Evolutionary conservation across 1,140 invertebrate species (phyloP).

Genomic region (Grapholita molesta): DNA sequence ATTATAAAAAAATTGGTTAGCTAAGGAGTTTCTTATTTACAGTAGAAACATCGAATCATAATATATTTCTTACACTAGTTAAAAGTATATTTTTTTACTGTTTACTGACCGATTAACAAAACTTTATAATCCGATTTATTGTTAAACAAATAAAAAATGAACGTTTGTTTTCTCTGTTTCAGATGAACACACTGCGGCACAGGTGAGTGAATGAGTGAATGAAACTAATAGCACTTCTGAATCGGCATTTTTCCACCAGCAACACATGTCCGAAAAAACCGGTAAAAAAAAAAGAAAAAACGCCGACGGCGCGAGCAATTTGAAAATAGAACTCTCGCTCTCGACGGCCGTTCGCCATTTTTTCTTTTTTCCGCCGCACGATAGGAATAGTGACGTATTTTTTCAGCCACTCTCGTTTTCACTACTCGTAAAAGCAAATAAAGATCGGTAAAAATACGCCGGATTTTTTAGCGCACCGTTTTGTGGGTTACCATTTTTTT

Average conservation of each 20-base stretch:
- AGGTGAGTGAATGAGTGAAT: conserved; percentile 15
- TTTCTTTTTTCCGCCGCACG: conserved; percentile 59
- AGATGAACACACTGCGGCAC: conserved; percentile 12
- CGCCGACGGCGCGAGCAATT: conserved; percentile 45
- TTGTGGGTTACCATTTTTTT: conserved; percentile 63
- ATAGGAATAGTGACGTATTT: conserved; percentile 75
- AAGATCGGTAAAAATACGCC: conserved; percentile 66
- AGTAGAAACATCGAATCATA: too few species aligned
- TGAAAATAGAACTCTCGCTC: conserved; percentile 70
- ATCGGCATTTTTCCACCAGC: conserved; percentile 22
- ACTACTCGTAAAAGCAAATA: conserved; percentile 72
- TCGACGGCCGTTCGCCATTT: conserved; percentile 53
- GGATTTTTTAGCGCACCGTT: conserved; percentile 52
- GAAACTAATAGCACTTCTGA: conserved; percentile 14
- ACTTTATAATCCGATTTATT: background rate
- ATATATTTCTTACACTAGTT: too few species aligned
- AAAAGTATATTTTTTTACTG: too few species aligned
- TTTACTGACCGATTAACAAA: background rate
- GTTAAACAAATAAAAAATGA: background rate
- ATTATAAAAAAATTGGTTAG: background rate
- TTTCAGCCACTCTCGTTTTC: conserved; percentile 65
- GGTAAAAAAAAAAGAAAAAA: conserved; percentile 46
- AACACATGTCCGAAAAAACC: conserved; percentile 46
- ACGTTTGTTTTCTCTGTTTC: conserved; percentile 1
- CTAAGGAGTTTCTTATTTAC: background rate